These are phyloP conservation scores for Pseudochromis fuscus DNA, from an alignment of 2,797 vertebrate species.

Conservation along the genomic window DNA sequence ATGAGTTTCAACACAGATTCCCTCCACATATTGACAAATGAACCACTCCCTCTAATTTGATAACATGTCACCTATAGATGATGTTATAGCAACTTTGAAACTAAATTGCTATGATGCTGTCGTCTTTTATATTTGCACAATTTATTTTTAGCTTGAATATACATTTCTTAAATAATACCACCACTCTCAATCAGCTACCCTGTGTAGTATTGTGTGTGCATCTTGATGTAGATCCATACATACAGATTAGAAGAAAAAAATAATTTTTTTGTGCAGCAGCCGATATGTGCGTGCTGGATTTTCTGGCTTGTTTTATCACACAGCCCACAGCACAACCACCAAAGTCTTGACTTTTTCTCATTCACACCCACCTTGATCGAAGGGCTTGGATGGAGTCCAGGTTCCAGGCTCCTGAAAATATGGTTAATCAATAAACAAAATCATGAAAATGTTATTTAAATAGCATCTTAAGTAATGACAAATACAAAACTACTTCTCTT, in stretches of 20 bases:
- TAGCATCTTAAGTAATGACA: slow-evolving; percentile 17
- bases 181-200: no score
- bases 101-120: background rate
- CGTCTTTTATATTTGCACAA: background rate
- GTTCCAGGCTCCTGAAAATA: slow-evolving; percentile 91
- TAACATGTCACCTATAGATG: background rate
- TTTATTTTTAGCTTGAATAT: background rate
- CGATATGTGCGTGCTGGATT: background rate
- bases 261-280: background rate
- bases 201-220: background rate
- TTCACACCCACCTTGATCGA: slow-evolving; percentile 92
- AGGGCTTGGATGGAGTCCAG: slow-evolving; percentile 93
- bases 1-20: background rate
- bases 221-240: background rate
- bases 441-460: slow-evolving; percentile 52
- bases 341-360: slow-evolving; percentile 10
- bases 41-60: background rate
- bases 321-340: slow-evolving; percentile 23
- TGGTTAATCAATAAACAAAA: slow-evolving; percentile 48
- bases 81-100: background rate
- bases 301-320: slow-evolving; percentile 13
- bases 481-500: background rate
- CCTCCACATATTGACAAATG: background rate
- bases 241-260: background rate
- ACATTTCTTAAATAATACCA: no score